These are phyloP conservation scores for Sebastes cheni DNA, from an alignment of 2,797 vertebrate genomes.

Conservation along the genomic window DNA sequence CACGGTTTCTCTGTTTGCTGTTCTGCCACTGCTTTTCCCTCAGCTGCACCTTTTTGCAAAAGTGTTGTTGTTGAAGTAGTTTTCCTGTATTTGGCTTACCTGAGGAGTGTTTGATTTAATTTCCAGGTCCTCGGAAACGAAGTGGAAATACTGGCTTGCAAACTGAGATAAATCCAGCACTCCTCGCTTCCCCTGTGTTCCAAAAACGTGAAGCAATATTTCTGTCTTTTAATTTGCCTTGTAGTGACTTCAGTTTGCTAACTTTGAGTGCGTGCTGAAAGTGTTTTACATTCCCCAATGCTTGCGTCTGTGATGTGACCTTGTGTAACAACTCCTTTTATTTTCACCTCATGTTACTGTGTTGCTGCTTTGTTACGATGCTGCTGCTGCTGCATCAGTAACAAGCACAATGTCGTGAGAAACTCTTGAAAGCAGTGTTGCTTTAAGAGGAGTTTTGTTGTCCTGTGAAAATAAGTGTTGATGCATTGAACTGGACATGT, in stretches of 20 bases:
- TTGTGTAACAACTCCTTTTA: constrained; percentile 34
- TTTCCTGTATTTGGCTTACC: constrained; percentile 52
- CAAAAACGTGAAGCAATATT: constrained; percentile 75
- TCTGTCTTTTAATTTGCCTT: constrained; percentile 54
- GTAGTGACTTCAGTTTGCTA: constrained; percentile 56
- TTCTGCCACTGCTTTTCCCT: constrained; percentile 57
- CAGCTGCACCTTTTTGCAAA: constrained; percentile 32
- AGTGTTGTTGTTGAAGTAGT: constrained; percentile 34
- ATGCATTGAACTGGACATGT: constrained; percentile 75
- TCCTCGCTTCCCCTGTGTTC: constrained; percentile 74
- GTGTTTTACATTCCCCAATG: constrained; percentile 35
- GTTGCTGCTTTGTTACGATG: constrained; percentile 62
- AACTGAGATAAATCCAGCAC: constrained; percentile 80
- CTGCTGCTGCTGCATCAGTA: constrained; percentile 42
- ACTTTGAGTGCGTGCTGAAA: constrained; percentile 45
- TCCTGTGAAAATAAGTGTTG: constrained; percentile 54
- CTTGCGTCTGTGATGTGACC: constrained; percentile 65
- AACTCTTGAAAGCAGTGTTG: constrained; percentile 54
- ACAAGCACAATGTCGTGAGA: constrained; percentile 55
- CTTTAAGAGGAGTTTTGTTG: constrained; percentile 55
- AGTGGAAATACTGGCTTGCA: constrained; percentile 72
- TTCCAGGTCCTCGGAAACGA: constrained; percentile 78
- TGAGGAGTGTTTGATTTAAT: constrained; percentile 83
- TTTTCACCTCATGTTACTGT: constrained; percentile 16
- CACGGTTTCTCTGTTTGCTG: constrained; percentile 43